Base-by-base conservation (phyloP, 64 coral and sea anemone species). In the Montipora cactus region DNA sequence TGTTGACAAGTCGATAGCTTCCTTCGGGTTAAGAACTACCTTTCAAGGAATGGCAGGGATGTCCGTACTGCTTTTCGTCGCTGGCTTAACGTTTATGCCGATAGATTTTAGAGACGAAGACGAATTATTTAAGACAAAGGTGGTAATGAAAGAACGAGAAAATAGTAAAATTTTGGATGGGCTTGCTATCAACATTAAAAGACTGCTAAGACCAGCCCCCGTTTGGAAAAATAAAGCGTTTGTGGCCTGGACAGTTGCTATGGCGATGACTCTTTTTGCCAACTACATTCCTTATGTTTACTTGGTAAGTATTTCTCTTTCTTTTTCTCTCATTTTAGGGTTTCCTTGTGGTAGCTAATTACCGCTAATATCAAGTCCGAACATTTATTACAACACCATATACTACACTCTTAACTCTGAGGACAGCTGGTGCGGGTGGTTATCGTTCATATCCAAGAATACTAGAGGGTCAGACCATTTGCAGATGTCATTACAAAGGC, bases 211-310 rank as follows among this genome's bases (percentile, higher is more conserved):
- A 62, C 87, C 89, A 55, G 47, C 79, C 74, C 93, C 59, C 14
- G 80, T 95, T 61, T 97, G 96, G 93, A 76, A 76, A 80, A 97
- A 97, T 90, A 97, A 95, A 11, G 93, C 92, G 16, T 97, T 95
- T 89, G 28, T 78, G 8, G 93, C 91, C 7, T 97, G 96, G 96
- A 89, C 52, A 19, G 16, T 97, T 10, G 92, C 92, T 2, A 84
- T 92, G 37, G 81, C 83, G 37, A 48, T 97, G 70, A 74, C 83
- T 18, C 68, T 97, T 19, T 91, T 97, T 87, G 96, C 96, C 25
- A 88, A 97, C 67, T 95, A 88, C 81, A 83, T 94, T 88, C 96
- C 96, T 13, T 88, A 84, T 45, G 94, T 97, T 11, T 95, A 89
- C 57, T 52, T 97, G 50, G 96, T 97, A 88, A 84, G 96, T 89